A percentile compares a stretch with the other conserved stretches of the same genome.
Evolutionary conservation across 1,140 invertebrate species (phyloP).

Genomic region (Zaprionus capensis): DNA sequence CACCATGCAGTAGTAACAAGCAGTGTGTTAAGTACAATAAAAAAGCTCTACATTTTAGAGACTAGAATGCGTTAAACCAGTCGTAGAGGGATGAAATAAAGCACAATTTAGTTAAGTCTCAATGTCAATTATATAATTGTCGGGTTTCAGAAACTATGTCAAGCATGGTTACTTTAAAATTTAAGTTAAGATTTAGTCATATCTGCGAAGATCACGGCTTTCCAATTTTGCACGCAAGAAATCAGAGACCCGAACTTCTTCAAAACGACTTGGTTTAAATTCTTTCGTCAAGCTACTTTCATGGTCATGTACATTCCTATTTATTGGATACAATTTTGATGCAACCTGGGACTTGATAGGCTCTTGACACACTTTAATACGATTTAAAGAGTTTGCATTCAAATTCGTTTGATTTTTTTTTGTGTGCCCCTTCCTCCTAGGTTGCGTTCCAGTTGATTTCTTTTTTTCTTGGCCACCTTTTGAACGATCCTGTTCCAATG

Average conservation of each 20-base stretch:
- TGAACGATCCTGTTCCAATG: not conserved
- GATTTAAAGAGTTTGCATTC: not conserved
- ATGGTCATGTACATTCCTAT: not conserved
- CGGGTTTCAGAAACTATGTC: not conserved
- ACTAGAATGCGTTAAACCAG: too few species aligned
- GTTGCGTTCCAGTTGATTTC: not conserved
- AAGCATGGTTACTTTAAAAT: not conserved
- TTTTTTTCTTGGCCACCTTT: slow-evolving; percentile 2
- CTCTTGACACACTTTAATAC: not conserved
- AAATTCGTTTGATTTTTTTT: not conserved
- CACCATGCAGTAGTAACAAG: too few species aligned
- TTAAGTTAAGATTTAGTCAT: not conserved
- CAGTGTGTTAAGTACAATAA: too few species aligned
- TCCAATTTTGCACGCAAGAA: slow-evolving; percentile 57
- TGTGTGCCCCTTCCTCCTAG: not conserved
- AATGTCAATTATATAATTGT: not conserved
- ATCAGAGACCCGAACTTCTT: slow-evolving; percentile 61
- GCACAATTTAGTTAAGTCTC: too few species aligned
- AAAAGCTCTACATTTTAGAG: too few species aligned
- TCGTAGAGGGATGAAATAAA: too few species aligned
- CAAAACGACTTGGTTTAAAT: slow-evolving; percentile 19
- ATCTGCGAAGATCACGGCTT: slow-evolving; percentile 52
- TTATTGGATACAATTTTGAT: not conserved
- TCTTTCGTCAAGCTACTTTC: too few species aligned
- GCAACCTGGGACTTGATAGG: not conserved